phyloP scores from a whole-genome alignment of 1,140 invertebrate genomes.

The Pseudomyrmex pallidus region DNA sequence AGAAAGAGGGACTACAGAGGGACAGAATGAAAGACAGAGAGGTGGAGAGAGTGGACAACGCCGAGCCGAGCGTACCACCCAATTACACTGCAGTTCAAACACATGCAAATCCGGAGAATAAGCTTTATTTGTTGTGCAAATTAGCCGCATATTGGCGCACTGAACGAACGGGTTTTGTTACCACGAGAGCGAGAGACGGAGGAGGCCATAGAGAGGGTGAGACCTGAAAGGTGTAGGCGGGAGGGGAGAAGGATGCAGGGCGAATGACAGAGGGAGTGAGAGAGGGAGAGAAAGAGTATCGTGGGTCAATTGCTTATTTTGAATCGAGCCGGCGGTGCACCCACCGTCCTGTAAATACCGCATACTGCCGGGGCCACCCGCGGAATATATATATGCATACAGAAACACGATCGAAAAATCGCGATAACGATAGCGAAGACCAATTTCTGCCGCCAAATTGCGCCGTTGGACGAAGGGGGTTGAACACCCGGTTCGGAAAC shows the following conservation, averaged over 20 bases:
- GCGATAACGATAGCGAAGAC: constrained; percentile 75
- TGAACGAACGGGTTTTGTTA: constrained; percentile 82
- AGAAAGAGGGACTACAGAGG: constrained; percentile 27
- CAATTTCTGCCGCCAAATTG: constrained; percentile 74
- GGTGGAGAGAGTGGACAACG: constrained; percentile 71
- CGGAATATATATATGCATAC: constrained; percentile 61
- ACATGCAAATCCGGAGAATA: constrained; percentile 85
- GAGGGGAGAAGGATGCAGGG: constrained; percentile 8
- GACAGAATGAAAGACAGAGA: constrained; percentile 57
- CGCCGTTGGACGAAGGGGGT: constrained; percentile 63
- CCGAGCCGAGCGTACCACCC: constrained; percentile 79
- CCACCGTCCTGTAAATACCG: constrained; percentile 77
- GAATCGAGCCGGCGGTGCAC: constrained; percentile 76
- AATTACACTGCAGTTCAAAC: constrained; percentile 86
- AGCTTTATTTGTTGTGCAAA: constrained; percentile 86
- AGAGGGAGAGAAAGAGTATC: constrained; percentile 60
- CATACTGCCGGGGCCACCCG: constrained; percentile 54
- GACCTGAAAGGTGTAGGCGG: constrained; percentile 33
- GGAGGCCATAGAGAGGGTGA: constrained; percentile 46
- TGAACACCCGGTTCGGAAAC: constrained; percentile 60
- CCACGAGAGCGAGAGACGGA: constrained; percentile 68
- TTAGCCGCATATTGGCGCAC: constrained; percentile 84
- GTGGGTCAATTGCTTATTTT: constrained; percentile 84
- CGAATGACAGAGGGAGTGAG: constrained; percentile 16
- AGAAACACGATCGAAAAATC: constrained; percentile 74